phyloP scores from a whole-genome alignment of 2,888 invertebrate genomes.

The Yponomeuta plumbellus region DNA sequence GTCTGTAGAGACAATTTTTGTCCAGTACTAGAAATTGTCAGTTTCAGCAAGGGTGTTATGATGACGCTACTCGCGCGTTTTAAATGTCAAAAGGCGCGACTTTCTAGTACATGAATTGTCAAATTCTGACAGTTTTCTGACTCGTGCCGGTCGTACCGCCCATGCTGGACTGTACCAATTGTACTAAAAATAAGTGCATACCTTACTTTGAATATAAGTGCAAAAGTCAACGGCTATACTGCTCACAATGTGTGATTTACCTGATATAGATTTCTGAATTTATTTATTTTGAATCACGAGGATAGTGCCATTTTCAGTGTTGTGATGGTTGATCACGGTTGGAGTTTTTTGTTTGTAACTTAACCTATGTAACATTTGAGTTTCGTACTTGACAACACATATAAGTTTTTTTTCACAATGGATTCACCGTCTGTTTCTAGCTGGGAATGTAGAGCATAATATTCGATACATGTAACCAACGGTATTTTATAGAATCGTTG shows the following conservation, averaged over 20 bases:
- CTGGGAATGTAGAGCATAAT: not conserved
- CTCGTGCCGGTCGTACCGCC: no score
- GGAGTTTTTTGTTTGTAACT: slow-evolving; percentile 23
- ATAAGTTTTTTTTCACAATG: not conserved
- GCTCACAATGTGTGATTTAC: slow-evolving; percentile 7
- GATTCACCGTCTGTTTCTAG: not conserved
- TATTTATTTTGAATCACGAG: slow-evolving; percentile 35
- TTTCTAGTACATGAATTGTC: no score
- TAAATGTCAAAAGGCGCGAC: no score
- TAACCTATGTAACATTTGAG: not conserved
- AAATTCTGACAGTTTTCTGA: no score
- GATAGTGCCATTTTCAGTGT: slow-evolving; percentile 60
- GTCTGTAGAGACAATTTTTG: no score
- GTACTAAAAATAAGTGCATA: not conserved
- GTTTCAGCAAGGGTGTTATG: no score
- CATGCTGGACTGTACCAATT: not conserved
- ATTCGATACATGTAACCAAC: not conserved
- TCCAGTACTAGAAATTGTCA: no score
- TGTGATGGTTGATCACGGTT: slow-evolving; percentile 39
- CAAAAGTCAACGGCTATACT: slow-evolving; percentile 3
- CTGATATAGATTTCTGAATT: slow-evolving; percentile 24
- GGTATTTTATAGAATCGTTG: no score
- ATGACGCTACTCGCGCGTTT: no score
- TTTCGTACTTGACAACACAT: not conserved
- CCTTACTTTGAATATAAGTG: not conserved